phyloP scores from a whole-genome alignment of 2,113 vertebrate genomes.

The Sapayoa aenigma region DNA sequence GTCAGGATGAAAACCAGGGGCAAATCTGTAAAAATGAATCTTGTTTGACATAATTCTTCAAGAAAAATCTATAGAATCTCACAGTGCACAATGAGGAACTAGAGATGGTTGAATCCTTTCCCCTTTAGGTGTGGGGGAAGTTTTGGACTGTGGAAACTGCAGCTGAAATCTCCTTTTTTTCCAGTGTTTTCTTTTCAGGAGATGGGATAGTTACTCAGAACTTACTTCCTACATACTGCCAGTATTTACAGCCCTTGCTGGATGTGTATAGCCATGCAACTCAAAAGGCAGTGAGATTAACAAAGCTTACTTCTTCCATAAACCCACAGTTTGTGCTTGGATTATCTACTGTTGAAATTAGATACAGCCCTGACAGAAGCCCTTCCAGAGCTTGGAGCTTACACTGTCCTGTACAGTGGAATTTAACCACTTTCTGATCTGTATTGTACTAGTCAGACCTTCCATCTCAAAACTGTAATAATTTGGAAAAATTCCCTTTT shows the following conservation, averaged over 20 bases:
- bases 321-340: neutral
- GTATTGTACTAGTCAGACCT: neutral
- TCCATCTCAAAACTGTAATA: neutral
- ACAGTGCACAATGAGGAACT: neutral
- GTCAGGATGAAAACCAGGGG: neutral
- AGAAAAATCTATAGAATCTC: neutral
- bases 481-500: neutral
- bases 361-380: neutral
- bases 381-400: neutral
- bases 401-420: too few species aligned
- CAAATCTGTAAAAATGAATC: neutral
- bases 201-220: neutral
- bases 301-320: neutral
- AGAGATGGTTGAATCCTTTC: neutral
- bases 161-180: neutral
- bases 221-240: neutral
- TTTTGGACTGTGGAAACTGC: neutral
- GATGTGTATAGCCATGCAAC: neutral
- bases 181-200: neutral
- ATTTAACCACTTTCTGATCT: neutral
- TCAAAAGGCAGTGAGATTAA: neutral
- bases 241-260: neutral
- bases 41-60: neutral
- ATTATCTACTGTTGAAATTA: neutral
- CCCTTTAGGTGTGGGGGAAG: neutral